These are phyloP conservation scores for Sebastolobus altivelis DNA, from an alignment of 2,797 vertebrate genomes.

Conservation along the genomic window DNA sequence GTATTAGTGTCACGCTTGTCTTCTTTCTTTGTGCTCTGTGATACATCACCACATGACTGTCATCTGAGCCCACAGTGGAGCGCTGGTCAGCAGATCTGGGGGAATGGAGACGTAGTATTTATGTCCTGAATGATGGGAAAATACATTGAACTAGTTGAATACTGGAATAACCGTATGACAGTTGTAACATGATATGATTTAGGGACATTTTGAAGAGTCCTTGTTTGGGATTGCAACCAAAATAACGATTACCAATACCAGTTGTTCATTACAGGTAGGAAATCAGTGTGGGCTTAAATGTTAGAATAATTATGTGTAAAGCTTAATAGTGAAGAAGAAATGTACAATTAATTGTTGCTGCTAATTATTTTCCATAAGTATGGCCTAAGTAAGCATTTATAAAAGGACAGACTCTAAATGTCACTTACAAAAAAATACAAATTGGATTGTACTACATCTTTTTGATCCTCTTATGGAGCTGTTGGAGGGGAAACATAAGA, in stretches of 20 bases:
- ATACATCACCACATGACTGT: conserved; percentile 2
- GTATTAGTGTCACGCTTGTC: conserved; percentile 17
- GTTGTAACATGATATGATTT: not conserved
- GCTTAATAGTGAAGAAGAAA: not conserved
- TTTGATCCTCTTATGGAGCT: not conserved
- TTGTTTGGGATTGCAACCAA: not conserved
- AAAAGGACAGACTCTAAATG: conserved; percentile 6
- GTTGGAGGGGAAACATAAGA: not conserved
- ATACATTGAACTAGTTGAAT: not conserved
- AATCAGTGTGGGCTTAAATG: not conserved
- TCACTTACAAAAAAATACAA: not conserved
- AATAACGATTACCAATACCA: not conserved
- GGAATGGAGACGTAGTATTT: not conserved
- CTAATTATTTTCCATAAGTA: conserved; percentile 6
- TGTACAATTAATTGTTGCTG: not conserved
- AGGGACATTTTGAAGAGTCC: not conserved
- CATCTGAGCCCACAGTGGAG: not conserved
- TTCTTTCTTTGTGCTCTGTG: conserved; percentile 17
- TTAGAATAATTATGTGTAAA: conserved; percentile 11
- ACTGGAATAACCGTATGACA: not conserved
- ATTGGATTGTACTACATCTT: not conserved
- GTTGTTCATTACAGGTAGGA: not conserved
- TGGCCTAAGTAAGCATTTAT: not conserved
- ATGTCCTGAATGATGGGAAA: conserved; percentile 8
- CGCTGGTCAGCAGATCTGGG: not conserved